These are phyloP conservation scores for Sinella curviseta DNA, from an alignment of 1,140 invertebrate species.

Conservation along the genomic window DNA sequence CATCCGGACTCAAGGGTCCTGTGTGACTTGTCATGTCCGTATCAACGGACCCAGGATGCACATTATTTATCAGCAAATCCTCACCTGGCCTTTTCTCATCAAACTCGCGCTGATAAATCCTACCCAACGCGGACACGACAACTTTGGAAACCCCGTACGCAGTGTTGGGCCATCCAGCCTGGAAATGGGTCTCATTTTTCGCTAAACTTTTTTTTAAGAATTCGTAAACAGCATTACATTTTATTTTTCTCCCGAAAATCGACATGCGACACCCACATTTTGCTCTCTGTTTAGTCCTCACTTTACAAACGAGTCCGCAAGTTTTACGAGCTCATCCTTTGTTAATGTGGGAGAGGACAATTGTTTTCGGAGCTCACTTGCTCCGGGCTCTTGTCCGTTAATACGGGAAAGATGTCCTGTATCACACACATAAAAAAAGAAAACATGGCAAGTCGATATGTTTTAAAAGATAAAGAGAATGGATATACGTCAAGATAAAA, in stretches of 20 bases:
- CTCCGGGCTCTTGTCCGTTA: constrained; percentile 57
- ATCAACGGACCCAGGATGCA: constrained; percentile 56
- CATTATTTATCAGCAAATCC: constrained; percentile 68
- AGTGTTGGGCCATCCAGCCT: constrained; percentile 63
- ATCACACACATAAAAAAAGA: background rate
- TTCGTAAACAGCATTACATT: background rate
- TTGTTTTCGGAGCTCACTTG: constrained; percentile 56
- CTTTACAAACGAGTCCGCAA: constrained; percentile 69
- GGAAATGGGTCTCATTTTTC: constrained; percentile 57
- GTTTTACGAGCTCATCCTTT: constrained; percentile 59
- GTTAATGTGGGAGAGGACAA: constrained; percentile 61
- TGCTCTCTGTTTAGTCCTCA: constrained; percentile 52
- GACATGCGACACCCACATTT: background rate
- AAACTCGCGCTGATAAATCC: constrained; percentile 67
- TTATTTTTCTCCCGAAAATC: background rate
- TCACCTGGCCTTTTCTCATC: constrained; percentile 55
- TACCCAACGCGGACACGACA: constrained; percentile 63
- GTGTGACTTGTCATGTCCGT: constrained; percentile 33
- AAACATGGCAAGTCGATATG: background rate
- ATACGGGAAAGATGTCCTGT: constrained; percentile 59
- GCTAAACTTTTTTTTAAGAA: constrained; percentile 58
- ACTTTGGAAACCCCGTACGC: constrained; percentile 71
- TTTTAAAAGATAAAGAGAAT: too few species aligned
- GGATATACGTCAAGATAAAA: too few species aligned
- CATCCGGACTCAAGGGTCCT: constrained; percentile 24